These are phyloP conservation scores for Eulemur coronatus DNA, from an alignment of 2,797 vertebrate species.

Conservation along the genomic window DNA sequence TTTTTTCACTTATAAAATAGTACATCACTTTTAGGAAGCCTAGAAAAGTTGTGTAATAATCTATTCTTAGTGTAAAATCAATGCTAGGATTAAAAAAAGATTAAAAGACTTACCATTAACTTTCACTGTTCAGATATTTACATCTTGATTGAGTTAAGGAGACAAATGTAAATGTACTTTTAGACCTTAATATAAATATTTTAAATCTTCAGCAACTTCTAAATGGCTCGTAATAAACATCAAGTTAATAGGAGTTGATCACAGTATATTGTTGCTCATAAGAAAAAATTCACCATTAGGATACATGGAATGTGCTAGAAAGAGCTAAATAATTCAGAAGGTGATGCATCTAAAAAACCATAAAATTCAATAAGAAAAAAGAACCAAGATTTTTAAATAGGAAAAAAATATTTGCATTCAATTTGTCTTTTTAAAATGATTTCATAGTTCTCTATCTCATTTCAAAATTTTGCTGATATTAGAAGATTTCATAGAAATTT, in stretches of 20 bases:
- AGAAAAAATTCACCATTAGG: background rate
- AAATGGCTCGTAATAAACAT: conserved; percentile 2
- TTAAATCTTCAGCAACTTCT: conserved; percentile 6
- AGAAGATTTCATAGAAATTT: background rate
- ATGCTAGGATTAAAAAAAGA: background rate
- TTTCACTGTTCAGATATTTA: background rate
- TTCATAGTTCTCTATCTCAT: background rate
- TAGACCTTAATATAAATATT: background rate
- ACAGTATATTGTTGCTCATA: background rate
- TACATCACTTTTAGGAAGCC: background rate
- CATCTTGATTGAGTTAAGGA: background rate
- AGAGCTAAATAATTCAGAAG: background rate
- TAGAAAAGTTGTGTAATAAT: background rate
- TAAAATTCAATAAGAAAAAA: background rate
- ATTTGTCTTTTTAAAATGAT: background rate
- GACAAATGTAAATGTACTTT: background rate
- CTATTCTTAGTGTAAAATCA: background rate
- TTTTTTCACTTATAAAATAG: background rate
- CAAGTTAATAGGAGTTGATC: background rate
- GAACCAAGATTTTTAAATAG: background rate
- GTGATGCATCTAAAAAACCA: background rate
- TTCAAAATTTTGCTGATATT: background rate
- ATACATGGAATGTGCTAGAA: background rate
- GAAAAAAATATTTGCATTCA: background rate
- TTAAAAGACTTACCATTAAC: background rate